Base-by-base conservation (phyloP, 1,140 invertebrate species). In the Macrobrachium rosenbergii region DNA sequence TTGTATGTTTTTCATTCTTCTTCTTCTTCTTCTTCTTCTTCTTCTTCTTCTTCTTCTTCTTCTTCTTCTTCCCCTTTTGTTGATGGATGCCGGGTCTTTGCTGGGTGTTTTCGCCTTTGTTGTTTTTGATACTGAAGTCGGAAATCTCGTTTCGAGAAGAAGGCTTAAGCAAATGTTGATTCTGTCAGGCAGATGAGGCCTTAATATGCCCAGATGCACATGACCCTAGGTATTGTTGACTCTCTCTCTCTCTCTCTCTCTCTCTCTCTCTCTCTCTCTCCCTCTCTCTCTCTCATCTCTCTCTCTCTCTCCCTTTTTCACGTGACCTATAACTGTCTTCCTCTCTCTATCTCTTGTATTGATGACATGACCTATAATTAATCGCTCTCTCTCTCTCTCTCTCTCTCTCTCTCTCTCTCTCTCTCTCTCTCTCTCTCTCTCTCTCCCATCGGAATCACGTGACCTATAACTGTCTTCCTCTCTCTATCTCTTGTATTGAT, bases 321-420 rank as follows among this genome's bases (percentile, higher is more conserved):
- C 43, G 14, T 52, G 28, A 43, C 75, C 45, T 43, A 2, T 45
- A n/a, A 8, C 6, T 12, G 11, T 52, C 45, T 5, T 43, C 37
- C 5, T 52, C 12, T 77, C 37, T 12, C 72, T 6, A 2, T 73
- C n/a, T 73, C 2, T 28, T 28, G 17, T 73, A 2, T 2, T 2
- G 2, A 16, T 73, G 2, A 14, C 37, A 16, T 5, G 14, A 16
- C 72, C 16, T 75, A 19, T 43, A 7, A 21, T 37, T 75, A 19
- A 21, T 75, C 72, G 2, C 37, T n/a, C n/a, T 73, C 37, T 37
- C 72, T 73, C 37, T 73, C 72, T 73, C n/a, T 77, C 45, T 43
- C 28, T 77, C 75, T 77, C 45, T 45, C 28, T 16, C 37, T 77
- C 17, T 77, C 37, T 77, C 45, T n/a, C 10, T 73, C 17, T 73